Evolutionary conservation across 2,113 vertebrate species (phyloP).

Genomic region (Sorex fumeus): DNA sequence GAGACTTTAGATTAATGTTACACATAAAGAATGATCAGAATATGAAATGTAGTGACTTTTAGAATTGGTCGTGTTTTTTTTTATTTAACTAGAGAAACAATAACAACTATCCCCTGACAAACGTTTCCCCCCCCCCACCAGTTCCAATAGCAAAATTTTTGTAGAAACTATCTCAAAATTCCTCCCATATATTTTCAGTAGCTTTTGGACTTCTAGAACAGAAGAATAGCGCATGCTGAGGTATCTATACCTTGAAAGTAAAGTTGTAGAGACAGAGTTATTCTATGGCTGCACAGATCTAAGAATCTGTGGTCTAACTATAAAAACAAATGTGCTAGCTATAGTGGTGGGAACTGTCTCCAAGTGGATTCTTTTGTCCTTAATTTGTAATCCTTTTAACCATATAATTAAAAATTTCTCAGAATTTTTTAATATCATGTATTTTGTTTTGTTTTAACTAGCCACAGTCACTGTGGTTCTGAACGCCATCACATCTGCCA

Average conservation of each 20-base stretch:
- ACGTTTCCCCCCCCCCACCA: too few relatives aligned
- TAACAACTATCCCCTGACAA: too few relatives aligned
- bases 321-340: neutral
- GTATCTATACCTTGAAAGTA: neutral
- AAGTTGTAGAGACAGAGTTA: neutral
- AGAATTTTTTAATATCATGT: too few relatives aligned
- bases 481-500: neutral
- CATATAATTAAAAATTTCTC: neutral
- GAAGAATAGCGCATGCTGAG: neutral
- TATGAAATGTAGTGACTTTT: too few relatives aligned
- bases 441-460: neutral
- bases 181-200: neutral
- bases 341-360: neutral
- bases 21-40: too few relatives aligned
- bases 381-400: neutral
- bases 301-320: neutral
- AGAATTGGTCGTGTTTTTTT: too few relatives aligned
- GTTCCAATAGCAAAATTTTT: neutral
- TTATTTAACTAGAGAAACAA: too few relatives aligned
- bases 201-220: neutral
- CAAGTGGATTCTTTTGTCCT: neutral
- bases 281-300: too few relatives aligned
- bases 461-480: neutral
- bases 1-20: too few relatives aligned
- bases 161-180: neutral